Base-by-base conservation (phyloP, 1,140 invertebrate genomes). In the Drosophila repleta region DNA sequence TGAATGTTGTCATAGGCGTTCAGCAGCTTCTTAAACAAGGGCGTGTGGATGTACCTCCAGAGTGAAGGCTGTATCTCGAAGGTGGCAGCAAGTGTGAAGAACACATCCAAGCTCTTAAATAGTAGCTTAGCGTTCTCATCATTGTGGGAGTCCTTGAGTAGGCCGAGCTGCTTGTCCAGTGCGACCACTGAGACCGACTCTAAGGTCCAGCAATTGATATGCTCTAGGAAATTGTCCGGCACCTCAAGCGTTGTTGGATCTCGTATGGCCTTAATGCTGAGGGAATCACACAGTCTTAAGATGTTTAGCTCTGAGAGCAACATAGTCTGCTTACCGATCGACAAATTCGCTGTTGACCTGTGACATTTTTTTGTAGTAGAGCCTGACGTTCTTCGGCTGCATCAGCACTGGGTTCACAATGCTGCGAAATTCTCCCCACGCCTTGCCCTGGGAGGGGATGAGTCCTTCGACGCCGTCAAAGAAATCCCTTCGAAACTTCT, bases 161-260 rank as follows among this genome's bases (percentile, higher is more conserved):
- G 95, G 82, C 78, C 95, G 6, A 97, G 90, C 18, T 95, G 92
- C 21, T 93, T 93, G 24, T 96, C 95, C 53, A 96, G 88, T 11
- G 95, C 95, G 2, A 97, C 93, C 6, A 94, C 91, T 2, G 93
- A 94, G 2, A 96, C 95, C 0, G 94, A 95, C 82, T 96, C 96
- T n/a, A 96, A 79, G 3, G 95, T 92, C 94, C 95, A 95, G 77
- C 94, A 93, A 74, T 95, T 95, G 56, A 96, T 91, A 77, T 95
- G 94, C 46, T 93, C 93, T 32, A 94, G 91, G 73, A 95, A 95
- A 64, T 93, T 92, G 0, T 83, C 87, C 0, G 93, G 93, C 45
- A 95, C 90, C 90, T 94, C 93, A 63, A 93, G 24, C 0, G 74
- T 93, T 32, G 92, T 90, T 39, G 92, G 72, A 74, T 94, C 91